Conservation (phyloP, 35 echinoderm and acorn worm genomes). For the Holothuria glaberrima region DNA sequence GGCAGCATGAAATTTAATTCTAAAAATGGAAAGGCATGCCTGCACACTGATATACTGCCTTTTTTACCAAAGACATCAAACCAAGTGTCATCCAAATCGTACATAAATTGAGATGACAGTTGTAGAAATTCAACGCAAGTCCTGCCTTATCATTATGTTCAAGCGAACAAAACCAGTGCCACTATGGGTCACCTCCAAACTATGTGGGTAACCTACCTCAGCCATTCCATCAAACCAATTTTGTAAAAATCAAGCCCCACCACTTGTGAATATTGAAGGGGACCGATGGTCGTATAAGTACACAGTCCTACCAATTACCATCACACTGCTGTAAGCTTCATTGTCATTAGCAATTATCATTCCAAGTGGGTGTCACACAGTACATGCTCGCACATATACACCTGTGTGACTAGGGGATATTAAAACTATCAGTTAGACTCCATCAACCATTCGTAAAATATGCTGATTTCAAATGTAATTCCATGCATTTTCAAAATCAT, state of each 20-base stretch:
- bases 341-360: background rate
- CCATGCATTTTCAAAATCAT: background rate
- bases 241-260: background rate
- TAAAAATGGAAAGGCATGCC: too few relatives aligned
- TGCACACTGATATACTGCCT: background rate
- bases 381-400: background rate
- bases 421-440: background rate
- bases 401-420: background rate
- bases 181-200: too few relatives aligned
- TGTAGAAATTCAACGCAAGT: too few relatives aligned
- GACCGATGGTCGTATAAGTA: background rate
- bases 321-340: background rate
- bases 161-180: background rate
- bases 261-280: background rate
- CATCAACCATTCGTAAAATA: background rate
- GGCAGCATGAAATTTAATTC: too few relatives aligned
- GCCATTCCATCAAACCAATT: too few relatives aligned
- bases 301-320: background rate
- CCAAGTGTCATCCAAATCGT: too few relatives aligned
- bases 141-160: background rate
- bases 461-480: background rate
- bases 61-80: too few relatives aligned
- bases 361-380: background rate
- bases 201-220: too few relatives aligned
- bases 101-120: too few relatives aligned